Evolutionary conservation across 2,797 vertebrate genomes (phyloP).

Genomic region (Sebastiscus tertius): DNA sequence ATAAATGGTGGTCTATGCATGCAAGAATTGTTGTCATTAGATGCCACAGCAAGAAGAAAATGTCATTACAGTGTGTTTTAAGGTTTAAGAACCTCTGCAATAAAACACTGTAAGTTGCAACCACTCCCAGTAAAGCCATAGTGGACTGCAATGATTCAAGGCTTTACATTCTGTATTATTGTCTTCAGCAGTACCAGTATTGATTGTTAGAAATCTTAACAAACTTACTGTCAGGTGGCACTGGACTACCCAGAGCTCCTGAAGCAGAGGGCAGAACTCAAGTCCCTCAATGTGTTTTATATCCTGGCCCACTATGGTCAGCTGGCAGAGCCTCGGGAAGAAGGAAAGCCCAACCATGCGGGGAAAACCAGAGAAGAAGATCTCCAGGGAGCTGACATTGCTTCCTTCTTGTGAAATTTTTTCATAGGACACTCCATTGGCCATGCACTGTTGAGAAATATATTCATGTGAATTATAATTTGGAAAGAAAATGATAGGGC

Average conservation of each 20-base stretch:
- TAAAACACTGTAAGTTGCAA: background rate
- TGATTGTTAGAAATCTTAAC: background rate
- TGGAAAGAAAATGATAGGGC: background rate
- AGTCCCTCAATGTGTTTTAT: constrained; percentile 84
- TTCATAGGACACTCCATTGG: constrained; percentile 86
- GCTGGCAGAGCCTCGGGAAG: constrained; percentile 82
- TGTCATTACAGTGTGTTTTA: background rate
- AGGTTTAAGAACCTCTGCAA: background rate
- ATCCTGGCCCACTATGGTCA: constrained; percentile 86
- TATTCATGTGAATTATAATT: background rate
- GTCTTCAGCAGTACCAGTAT: background rate
- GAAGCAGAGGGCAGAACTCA: constrained; percentile 80
- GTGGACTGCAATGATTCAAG: background rate
- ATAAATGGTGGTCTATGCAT: background rate
- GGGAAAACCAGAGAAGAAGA: constrained; percentile 89
- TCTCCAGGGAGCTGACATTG: constrained; percentile 79
- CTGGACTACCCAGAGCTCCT: constrained; percentile 89
- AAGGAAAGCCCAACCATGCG: constrained; percentile 83
- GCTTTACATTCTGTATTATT: background rate
- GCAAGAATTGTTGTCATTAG: background rate
- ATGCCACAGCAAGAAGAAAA: background rate
- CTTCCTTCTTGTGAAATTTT: constrained; percentile 79
- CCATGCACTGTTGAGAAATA: constrained; percentile 80
- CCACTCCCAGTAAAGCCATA: background rate
- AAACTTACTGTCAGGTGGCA: constrained; percentile 84